Percentiles rank a stretch among this genome's conserved stretches.
Conservation (phyloP, 1,140 invertebrate genomes). For the Hermetia illucens region DNA sequence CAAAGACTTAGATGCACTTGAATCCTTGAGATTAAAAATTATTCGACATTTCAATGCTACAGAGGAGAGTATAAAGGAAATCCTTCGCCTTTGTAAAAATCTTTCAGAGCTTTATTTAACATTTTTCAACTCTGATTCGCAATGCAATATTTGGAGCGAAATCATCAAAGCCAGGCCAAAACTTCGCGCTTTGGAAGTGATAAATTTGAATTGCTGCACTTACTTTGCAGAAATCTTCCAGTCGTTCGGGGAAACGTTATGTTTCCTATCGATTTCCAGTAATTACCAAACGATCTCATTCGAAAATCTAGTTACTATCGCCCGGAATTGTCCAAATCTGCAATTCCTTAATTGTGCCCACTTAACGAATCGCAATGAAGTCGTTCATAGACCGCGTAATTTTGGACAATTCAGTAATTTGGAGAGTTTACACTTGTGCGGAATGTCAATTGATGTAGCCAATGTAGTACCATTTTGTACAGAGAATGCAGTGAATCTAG, state of each 20-base stretch:
- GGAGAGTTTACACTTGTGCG: neutral
- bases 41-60: conserved; percentile 3
- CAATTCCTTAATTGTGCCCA: neutral
- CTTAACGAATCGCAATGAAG: neutral
- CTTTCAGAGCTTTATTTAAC: neutral
- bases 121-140: neutral
- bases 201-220: neutral
- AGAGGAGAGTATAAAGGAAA: neutral
- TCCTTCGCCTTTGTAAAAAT: conserved; percentile 2
- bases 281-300: neutral
- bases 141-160: neutral
- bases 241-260: neutral
- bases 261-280: neutral
- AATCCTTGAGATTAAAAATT: neutral
- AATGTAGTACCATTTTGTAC: conserved; percentile 1
- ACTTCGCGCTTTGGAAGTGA: neutral
- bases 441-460: neutral
- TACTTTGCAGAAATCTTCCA: neutral
- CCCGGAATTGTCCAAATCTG: neutral
- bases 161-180: neutral
- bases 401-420: neutral
- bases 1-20: neutral
- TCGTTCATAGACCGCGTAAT: neutral
- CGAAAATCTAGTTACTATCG: conserved; percentile 1
- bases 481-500: neutral